Evolutionary conservation across 2,888 invertebrate genomes (phyloP).

Genomic region (Agonum fuliginosum): DNA sequence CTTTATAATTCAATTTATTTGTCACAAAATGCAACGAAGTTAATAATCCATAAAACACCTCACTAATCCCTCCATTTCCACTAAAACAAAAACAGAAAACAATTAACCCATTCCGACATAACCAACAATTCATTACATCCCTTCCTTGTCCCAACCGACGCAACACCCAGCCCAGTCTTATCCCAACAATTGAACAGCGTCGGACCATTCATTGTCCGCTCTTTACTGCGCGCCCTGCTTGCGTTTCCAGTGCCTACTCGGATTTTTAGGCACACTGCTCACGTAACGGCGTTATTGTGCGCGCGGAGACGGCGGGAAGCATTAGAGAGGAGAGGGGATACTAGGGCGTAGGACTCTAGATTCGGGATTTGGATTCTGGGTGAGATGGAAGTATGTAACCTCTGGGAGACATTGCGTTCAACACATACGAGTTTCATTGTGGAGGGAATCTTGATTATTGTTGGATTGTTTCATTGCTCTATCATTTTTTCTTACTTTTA

Average conservation of each 20-base stretch:
- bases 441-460: background rate
- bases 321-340: background rate
- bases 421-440: background rate
- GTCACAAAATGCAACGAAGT: background rate
- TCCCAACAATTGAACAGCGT: conserved; percentile 37
- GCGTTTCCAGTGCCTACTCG: conserved; percentile 17
- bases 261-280: conserved; percentile 55
- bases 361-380: background rate
- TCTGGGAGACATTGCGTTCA: conserved; percentile 45
- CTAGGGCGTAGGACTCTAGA: background rate
- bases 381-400: conserved; percentile 37
- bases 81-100: conserved; percentile 20
- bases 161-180: background rate
- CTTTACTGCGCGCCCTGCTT: background rate
- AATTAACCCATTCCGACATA: conserved; percentile 29
- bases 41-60: background rate
- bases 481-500: background rate
- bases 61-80: background rate
- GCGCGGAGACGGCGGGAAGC: background rate
- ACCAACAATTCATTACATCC: conserved; percentile 22
- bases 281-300: conserved; percentile 55
- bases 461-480: background rate
- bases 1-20: too few relatives aligned
- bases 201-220: conserved; percentile 20
- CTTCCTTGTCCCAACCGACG: too few relatives aligned